Percentiles rank a stretch among this genome's conserved stretches.
Conservation (phyloP, 1,140 invertebrate species). For the Hylyphantes graminicola region DNA sequence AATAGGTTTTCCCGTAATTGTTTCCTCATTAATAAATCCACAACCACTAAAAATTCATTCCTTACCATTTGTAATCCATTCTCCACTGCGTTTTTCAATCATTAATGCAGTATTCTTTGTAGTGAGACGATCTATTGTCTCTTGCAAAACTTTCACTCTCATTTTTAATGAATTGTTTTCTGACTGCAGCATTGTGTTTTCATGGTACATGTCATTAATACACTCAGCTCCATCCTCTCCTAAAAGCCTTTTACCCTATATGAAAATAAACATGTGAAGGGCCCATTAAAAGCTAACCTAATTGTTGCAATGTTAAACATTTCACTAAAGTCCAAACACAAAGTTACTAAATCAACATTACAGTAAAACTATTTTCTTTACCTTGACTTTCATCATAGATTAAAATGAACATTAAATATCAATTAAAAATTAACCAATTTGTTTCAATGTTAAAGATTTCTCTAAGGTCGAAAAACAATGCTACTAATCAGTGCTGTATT, state of each 20-base stretch:
- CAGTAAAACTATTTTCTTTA: too few relatives aligned
- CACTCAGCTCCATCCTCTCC: slow-evolving; percentile 86
- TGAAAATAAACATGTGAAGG: slow-evolving; percentile 1
- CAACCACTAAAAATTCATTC: neutral
- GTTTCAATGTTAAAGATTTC: neutral
- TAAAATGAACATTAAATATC: neutral
- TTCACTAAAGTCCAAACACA: neutral
- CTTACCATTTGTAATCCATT: slow-evolving; percentile 70
- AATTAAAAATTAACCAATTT: neutral
- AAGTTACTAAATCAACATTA: too few relatives aligned
- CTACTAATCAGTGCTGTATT: too few relatives aligned
- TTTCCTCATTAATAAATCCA: neutral
- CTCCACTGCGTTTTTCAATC: slow-evolving; percentile 80
- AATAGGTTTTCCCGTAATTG: neutral
- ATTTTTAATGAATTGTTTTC: slow-evolving; percentile 89
- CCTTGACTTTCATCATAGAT: neutral
- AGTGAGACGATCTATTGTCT: slow-evolving; percentile 89
- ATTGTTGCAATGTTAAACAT: neutral
- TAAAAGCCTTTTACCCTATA: slow-evolving; percentile 71
- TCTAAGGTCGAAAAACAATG: neutral
- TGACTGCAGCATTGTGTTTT: slow-evolving; percentile 90
- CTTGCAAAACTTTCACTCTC: slow-evolving; percentile 91
- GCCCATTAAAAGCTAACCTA: neutral
- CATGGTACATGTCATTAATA: slow-evolving; percentile 94
- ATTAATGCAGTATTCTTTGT: slow-evolving; percentile 82